Percentiles rank a stretch among this genome's conserved stretches.
Conservation (phyloP, 2,113 vertebrate genomes). For the Lampris megalopsis region DNA sequence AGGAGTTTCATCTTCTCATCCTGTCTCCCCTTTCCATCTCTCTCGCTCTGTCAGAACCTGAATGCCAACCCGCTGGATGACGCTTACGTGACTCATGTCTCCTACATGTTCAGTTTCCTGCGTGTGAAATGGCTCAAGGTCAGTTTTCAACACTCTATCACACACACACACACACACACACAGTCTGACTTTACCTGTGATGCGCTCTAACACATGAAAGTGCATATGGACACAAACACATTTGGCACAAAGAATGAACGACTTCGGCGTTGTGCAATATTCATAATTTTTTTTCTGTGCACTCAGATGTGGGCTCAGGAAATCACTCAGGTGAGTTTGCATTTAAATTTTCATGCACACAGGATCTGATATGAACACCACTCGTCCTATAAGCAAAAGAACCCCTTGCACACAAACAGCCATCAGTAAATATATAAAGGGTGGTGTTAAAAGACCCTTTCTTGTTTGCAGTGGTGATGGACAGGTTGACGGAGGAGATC, state of each 20-base stretch:
- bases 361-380: background rate
- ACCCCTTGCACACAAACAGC: background rate
- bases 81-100: conserved; percentile 71
- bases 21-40: background rate
- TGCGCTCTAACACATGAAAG: background rate
- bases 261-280: background rate
- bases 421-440: background rate
- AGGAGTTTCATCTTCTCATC: background rate
- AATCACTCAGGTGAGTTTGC: conserved; percentile 70
- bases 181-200: background rate
- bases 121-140: conserved; percentile 81
- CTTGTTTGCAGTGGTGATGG: no score
- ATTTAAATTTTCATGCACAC: background rate
- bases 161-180: background rate
- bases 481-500: no score
- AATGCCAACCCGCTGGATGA: conserved; percentile 64
- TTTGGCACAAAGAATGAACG: no score
- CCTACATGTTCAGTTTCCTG: conserved; percentile 81
- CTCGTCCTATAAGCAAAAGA: background rate
- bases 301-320: conserved; percentile 80
- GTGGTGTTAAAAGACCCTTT: no score
- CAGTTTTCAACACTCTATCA: conserved; percentile 10
- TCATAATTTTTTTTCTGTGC: conserved; percentile 33
- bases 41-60: conserved; percentile 51
- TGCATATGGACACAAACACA: background rate